A percentile compares a stretch with the other conserved stretches of the same genome.
Conservation (phyloP, 2,113 vertebrate species). For the Atlantisia rogersi region DNA sequence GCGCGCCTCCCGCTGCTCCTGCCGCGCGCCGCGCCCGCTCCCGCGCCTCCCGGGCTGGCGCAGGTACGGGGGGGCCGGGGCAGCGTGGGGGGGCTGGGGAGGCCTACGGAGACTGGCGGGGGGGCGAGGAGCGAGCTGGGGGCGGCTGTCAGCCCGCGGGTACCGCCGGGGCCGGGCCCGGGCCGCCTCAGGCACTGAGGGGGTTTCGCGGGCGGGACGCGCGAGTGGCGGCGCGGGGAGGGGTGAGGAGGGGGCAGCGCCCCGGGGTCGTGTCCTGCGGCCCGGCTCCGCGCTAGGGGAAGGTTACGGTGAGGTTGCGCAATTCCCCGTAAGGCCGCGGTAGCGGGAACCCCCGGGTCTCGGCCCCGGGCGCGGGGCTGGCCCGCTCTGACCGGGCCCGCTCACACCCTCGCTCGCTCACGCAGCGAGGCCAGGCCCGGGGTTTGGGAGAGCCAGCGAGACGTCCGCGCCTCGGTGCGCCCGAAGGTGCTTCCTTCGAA, state of each 20-base stretch:
- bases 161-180: neutral
- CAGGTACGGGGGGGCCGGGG: neutral
- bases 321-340: rapidly evolving
- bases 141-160: neutral
- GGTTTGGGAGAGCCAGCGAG: rapidly evolving
- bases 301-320: rapidly evolving
- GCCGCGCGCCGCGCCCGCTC: neutral
- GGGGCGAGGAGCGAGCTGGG: too few species aligned
- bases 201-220: rapidly evolving
- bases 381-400: neutral
- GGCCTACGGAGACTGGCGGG: too few species aligned
- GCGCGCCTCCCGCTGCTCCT: constrained; percentile 33
- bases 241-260: rapidly evolving
- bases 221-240: rapidly evolving
- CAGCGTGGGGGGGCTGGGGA: too few species aligned
- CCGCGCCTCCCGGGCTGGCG: neutral
- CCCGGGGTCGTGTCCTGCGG: rapidly evolving
- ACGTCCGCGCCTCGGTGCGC: rapidly evolving
- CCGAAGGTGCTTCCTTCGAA: too few species aligned
- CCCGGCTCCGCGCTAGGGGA: rapidly evolving
- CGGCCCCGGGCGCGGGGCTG: too few species aligned
- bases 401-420: rapidly evolving
- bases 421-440: rapidly evolving
- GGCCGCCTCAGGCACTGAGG: rapidly evolving
- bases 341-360: too few species aligned